Conservation (phyloP, 2,797 vertebrate species). For the Sebastes kiyomatsui region DNA sequence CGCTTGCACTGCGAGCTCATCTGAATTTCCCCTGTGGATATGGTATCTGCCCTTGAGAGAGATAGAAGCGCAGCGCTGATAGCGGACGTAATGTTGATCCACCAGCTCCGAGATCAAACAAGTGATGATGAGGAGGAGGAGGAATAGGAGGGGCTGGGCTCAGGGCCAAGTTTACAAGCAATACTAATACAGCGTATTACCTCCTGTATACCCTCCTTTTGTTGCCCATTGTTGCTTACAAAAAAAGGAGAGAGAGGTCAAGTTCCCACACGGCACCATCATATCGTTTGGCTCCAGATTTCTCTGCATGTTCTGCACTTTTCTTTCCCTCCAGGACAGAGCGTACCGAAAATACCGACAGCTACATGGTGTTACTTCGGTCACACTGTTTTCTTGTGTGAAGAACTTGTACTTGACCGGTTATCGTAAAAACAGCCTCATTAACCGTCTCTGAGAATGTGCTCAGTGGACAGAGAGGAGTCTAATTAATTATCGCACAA, state of each 20-base stretch:
- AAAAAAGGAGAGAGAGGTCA: neutral
- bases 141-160: neutral
- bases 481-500: neutral
- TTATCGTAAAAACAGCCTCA: neutral
- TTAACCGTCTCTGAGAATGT: neutral
- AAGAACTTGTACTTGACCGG: neutral
- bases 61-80: constrained; percentile 18
- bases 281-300: neutral
- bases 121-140: neutral
- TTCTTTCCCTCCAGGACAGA: constrained; percentile 16
- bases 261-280: neutral
- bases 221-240: constrained; percentile 19
- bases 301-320: neutral
- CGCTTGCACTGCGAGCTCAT: constrained; percentile 50
- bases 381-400: neutral
- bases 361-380: neutral
- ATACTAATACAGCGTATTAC: constrained; percentile 1
- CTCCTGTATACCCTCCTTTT: constrained; percentile 24
- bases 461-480: neutral
- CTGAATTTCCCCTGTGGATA: constrained; percentile 49
- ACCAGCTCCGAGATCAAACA: constrained; percentile 32
- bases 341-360: neutral
- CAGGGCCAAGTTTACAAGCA: constrained; percentile 16
- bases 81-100: constrained; percentile 4
- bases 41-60: constrained; percentile 55